These are phyloP conservation scores for Falco punctatus DNA, from an alignment of 2,113 vertebrate species.

Conservation along the genomic window DNA sequence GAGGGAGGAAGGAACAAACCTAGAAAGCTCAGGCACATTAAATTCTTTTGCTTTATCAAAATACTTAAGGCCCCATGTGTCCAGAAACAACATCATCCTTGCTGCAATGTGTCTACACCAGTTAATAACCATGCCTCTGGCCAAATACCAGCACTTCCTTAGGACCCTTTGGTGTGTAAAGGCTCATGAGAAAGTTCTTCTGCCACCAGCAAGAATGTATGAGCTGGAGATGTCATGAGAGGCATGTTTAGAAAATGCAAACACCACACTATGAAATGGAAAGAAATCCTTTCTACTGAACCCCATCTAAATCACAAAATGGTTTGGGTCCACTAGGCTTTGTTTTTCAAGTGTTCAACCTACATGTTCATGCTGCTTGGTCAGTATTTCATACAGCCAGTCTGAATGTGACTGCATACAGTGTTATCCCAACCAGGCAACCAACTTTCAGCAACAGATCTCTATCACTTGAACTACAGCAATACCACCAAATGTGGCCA, in stretches of 20 bases:
- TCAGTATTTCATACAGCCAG: neutral
- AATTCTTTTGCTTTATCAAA: neutral
- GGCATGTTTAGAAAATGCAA: neutral
- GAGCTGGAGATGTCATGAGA: neutral
- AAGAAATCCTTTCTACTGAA: neutral
- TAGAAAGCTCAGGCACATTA: neutral
- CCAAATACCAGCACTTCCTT: neutral
- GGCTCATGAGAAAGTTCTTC: neutral
- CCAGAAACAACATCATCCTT: neutral
- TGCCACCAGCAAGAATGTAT: neutral
- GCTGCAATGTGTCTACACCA: neutral
- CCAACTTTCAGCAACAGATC: neutral
- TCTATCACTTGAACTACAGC: neutral
- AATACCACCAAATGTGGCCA: neutral
- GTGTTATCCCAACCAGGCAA: neutral
- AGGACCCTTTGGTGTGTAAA: neutral
- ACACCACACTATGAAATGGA: neutral
- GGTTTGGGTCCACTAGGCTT: neutral
- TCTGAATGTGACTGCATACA: neutral
- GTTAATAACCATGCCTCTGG: neutral
- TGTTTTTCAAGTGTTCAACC: neutral
- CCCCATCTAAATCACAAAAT: neutral
- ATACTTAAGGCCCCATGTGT: neutral
- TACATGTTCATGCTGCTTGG: neutral
- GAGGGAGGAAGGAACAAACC: neutral